phyloP scores from a whole-genome alignment of 2,888 invertebrate species.

The Aethes cnicana region DNA sequence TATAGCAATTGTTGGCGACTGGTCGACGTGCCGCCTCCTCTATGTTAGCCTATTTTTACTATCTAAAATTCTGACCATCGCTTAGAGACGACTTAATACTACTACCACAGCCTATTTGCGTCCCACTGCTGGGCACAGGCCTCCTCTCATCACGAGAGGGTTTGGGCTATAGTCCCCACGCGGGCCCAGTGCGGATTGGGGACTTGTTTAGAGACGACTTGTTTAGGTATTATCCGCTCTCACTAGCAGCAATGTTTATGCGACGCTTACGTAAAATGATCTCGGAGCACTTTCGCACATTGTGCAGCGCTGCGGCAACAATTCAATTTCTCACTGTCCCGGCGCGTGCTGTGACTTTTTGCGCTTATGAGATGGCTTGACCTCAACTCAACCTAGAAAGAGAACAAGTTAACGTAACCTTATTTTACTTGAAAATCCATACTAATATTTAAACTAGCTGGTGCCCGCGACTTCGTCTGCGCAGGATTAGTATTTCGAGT shows the following conservation, averaged over 20 bases:
- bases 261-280: conserved; percentile 16
- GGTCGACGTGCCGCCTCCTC: too few species aligned
- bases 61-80: too few species aligned
- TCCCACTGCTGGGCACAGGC: too few species aligned
- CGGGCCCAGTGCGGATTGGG: too few species aligned
- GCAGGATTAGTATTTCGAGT: too few species aligned
- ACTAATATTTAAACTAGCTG: too few species aligned
- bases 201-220: not conserved
- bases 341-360: conserved; percentile 9
- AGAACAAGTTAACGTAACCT: not conserved
- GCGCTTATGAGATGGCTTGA: conserved; percentile 14
- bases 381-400: conserved; percentile 2
- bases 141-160: too few species aligned
- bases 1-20: not conserved
- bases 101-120: too few species aligned
- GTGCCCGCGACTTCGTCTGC: too few species aligned
- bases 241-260: conserved; percentile 1
- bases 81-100: too few species aligned
- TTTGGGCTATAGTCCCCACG: too few species aligned
- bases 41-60: too few species aligned
- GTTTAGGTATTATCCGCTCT: not conserved
- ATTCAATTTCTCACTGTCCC: conserved; percentile 30
- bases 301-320: conserved; percentile 7
- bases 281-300: conserved; percentile 17
- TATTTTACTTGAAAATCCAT: not conserved